Evolutionary conservation across 2,113 vertebrate genomes (phyloP).

Genomic region (Suricata suricatta): DNA sequence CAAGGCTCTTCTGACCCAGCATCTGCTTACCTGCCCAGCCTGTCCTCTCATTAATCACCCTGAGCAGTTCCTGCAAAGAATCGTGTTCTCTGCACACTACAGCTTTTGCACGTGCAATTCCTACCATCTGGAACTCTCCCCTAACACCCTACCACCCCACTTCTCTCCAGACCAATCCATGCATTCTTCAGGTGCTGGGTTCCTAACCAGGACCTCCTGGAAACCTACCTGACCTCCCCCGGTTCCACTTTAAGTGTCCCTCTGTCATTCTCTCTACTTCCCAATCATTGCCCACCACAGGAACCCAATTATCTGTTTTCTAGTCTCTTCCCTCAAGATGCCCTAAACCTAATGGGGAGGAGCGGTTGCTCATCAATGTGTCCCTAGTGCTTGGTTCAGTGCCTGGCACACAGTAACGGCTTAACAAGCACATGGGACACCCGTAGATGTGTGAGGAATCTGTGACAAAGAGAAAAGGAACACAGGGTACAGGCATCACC

Average conservation of each 20-base stretch:
- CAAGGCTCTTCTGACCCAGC: not conserved
- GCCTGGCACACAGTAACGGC: not conserved
- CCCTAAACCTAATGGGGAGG: not conserved
- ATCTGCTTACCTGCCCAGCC: not conserved
- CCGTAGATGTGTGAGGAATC: fast-evolving
- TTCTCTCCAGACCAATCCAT: not conserved
- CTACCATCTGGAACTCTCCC: not conserved
- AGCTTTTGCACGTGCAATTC: not conserved
- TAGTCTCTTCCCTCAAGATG: not conserved
- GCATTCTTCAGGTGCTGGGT: not conserved
- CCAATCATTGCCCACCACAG: not conserved
- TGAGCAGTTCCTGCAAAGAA: not conserved
- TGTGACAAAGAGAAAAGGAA: not conserved
- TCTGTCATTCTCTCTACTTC: not conserved
- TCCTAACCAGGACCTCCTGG: not conserved
- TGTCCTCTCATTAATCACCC: not conserved
- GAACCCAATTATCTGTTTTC: not conserved
- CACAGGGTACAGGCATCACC: not conserved
- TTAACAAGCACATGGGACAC: not conserved
- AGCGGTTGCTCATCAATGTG: not conserved
- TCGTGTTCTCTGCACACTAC: not conserved
- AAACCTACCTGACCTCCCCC: not conserved
- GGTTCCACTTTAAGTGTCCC: not conserved
- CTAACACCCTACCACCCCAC: not conserved
- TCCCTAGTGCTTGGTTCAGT: not conserved